Evolutionary conservation across 2,797 vertebrate species (phyloP), one percentile per base, ranked within the genome.

Genomic region (Serranus cabrilla): DNA sequence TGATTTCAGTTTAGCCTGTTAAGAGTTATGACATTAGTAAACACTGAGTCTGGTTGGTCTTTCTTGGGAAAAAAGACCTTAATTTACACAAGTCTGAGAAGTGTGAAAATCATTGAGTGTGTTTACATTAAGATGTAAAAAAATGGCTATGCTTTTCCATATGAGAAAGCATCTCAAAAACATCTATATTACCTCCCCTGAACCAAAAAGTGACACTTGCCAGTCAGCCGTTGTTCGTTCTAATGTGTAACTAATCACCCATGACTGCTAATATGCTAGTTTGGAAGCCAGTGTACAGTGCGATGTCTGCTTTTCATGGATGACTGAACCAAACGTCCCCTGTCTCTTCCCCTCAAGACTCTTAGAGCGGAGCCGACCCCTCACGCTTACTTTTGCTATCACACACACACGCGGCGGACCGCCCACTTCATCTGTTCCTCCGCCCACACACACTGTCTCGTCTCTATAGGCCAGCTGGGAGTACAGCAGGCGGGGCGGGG

Each of bases 381-480:
- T 62, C 13, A 66, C 54, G 27, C 65, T 37, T 50, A 52, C 64
- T 55, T 16, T 50, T 45, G 17, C 52, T n/a, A 21, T 14, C 58
- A 55, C 40, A 60, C 13, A 14, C 59, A 20, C 46, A 16, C 67
- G 14, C 8, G 27, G 52, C 4, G 21, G 21, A 27, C 78, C 81
- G 64, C 89, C 90, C 81, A 76, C 79, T 80, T 91, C 89, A 90
- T 91, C 86, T 91, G 87, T 66, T 89, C 76, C 80, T 73, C 88
- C 74, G 18, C 85, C 90, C 85, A 90, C 83, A 68, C 40, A 46
- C 21, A 25, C 83, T 37, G 83, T 76, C 82, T 75, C 12, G 20
- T 77, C 74, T 76, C 87, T 55, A 42, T 62, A 63, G 90, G 85
- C 83, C 91, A 91, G 87, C 86, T 90, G 89, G 87, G 81, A 62